Percentiles rank a stretch among this genome's conserved stretches.
Evolutionary conservation across 1,140 invertebrate genomes (phyloP).

Genomic region (Bombyx mori): ASM3026992v2 NC_085114.1:11518501-11519000

Average conservation of each 20-base stretch:
- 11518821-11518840: too few species aligned
- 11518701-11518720: constrained; percentile 47
- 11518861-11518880: too few species aligned
- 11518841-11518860: too few species aligned
- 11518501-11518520: constrained; percentile 73
- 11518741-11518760: too few species aligned
- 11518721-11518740: constrained; percentile 39
- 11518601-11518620: constrained; percentile 54
- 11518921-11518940: too few species aligned
- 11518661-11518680: constrained; percentile 38
- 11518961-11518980: neutral
- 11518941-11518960: neutral
- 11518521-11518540: constrained; percentile 61
- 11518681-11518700: constrained; percentile 47
- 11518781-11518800: too few species aligned
- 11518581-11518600: constrained; percentile 68
- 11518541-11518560: constrained; percentile 70
- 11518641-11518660: constrained; percentile 44
- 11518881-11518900: too few species aligned
- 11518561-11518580: constrained; percentile 73
- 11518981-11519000: neutral
- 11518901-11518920: too few species aligned
- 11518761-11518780: too few species aligned
- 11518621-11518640: constrained; percentile 51
- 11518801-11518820: too few species aligned